Percentiles rank a stretch among this genome's conserved stretches.
Evolutionary conservation across 2,797 vertebrate species (phyloP).

Genomic region (Decapterus maruadsi): DNA sequence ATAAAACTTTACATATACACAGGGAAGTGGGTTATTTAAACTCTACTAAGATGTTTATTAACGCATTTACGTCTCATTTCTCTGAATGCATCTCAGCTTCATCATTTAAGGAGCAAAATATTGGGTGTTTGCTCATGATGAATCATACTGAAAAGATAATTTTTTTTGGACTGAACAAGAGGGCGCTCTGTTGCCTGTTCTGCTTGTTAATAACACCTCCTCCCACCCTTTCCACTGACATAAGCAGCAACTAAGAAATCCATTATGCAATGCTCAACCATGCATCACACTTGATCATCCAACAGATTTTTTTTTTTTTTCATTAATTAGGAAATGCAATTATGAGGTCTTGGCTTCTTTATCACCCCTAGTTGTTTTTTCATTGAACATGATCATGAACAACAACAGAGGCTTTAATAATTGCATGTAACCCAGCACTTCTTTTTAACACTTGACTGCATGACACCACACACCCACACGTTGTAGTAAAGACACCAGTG

Average conservation of each 20-base stretch:
- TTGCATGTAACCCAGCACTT: slow-evolving; percentile 19
- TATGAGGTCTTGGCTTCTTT: slow-evolving; percentile 52
- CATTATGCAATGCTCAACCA: slow-evolving; percentile 53
- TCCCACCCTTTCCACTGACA: slow-evolving; percentile 43
- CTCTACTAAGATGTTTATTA: slow-evolving; percentile 16
- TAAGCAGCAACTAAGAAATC: slow-evolving; percentile 35
- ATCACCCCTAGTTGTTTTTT: slow-evolving; percentile 28
- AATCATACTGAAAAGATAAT: slow-evolving; percentile 18
- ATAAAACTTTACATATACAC: too few species aligned
- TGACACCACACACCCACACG: not conserved
- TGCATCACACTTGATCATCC: slow-evolving; percentile 60
- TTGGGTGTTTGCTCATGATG: slow-evolving; percentile 29
- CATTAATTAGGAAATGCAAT: slow-evolving; percentile 65
- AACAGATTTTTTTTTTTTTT: slow-evolving; percentile 57
- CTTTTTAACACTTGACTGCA: slow-evolving; percentile 32
- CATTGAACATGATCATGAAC: slow-evolving; percentile 18
- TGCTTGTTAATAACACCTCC: slow-evolving; percentile 56
- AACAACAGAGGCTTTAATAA: slow-evolving; percentile 19
- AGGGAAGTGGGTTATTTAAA: slow-evolving; percentile 5
- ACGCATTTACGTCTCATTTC: slow-evolving; percentile 26
- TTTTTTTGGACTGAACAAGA: slow-evolving; percentile 2
- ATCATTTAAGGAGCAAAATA: slow-evolving; percentile 32
- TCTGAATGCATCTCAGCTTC: slow-evolving; percentile 19
- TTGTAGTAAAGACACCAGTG: slow-evolving; percentile 1
- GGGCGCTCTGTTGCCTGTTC: slow-evolving; percentile 26